phyloP scores from a whole-genome alignment of 2,113 vertebrate genomes.

The Salvelinus alpinus region DNA sequence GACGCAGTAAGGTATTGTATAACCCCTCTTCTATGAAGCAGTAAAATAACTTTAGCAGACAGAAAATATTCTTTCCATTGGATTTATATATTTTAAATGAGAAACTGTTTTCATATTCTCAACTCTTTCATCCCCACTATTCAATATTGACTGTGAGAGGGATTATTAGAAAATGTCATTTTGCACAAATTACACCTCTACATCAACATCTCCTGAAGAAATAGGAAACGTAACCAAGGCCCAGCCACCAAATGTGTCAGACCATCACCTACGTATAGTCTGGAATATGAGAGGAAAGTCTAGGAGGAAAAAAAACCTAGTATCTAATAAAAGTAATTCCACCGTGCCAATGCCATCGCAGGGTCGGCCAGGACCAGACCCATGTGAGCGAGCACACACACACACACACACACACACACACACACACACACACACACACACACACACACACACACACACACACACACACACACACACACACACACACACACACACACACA shows the following conservation, averaged over 20 bases:
- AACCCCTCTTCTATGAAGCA: not conserved
- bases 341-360: slow-evolving; percentile 7
- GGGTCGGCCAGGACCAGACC: slow-evolving; percentile 17
- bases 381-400: no score
- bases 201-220: slow-evolving; percentile 23
- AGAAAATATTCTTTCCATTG: slow-evolving; percentile 26
- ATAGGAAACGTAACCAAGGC: not conserved
- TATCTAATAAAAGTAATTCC: slow-evolving; percentile 36
- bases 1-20: not conserved
- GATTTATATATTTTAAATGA: slow-evolving; percentile 6
- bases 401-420: no score
- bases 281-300: no score
- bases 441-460: no score
- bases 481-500: no score
- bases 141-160: not conserved
- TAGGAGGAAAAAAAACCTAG: not conserved
- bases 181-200: not conserved
- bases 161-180: not conserved
- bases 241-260: slow-evolving; percentile 33
- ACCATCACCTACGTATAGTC: no score
- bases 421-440: no score
- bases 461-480: no score
- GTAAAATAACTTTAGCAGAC: slow-evolving; percentile 6
- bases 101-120: not conserved
- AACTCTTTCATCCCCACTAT: not conserved